These are phyloP conservation scores for Operophtera brumata DNA, from an alignment of 2,888 invertebrate genomes.

Conservation along the genomic window DNA sequence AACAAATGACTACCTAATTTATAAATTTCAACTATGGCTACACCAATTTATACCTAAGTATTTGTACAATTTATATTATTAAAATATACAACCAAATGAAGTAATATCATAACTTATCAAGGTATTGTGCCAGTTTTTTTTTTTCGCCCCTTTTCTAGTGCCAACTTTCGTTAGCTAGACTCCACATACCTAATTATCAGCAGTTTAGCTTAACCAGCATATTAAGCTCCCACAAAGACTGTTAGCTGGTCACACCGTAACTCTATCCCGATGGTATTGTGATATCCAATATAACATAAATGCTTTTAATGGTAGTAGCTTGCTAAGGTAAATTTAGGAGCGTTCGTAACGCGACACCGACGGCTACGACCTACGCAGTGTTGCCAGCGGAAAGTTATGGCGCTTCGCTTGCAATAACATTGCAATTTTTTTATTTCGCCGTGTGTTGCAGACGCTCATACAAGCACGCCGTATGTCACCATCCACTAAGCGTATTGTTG, in stretches of 20 bases:
- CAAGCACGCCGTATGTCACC: too few relatives aligned
- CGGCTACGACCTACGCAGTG: slow-evolving; percentile 59
- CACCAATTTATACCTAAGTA: too few relatives aligned
- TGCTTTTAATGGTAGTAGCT: slow-evolving; percentile 77
- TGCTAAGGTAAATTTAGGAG: slow-evolving; percentile 78
- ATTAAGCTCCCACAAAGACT: neutral
- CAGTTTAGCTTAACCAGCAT: slow-evolving; percentile 9
- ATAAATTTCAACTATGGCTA: too few relatives aligned
- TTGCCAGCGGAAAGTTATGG: slow-evolving; percentile 40
- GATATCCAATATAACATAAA: slow-evolving; percentile 76
- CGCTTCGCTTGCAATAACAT: slow-evolving; percentile 10
- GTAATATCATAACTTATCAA: too few relatives aligned
- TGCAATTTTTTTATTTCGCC: neutral
- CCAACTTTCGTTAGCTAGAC: too few relatives aligned
- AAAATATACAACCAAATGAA: too few relatives aligned
- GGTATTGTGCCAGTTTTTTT: too few relatives aligned
- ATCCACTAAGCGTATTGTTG: too few relatives aligned
- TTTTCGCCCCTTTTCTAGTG: too few relatives aligned
- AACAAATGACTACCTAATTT: too few relatives aligned
- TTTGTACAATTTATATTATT: too few relatives aligned
- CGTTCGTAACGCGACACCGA: slow-evolving; percentile 66
- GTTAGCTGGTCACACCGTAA: slow-evolving; percentile 46
- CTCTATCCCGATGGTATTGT: slow-evolving; percentile 60
- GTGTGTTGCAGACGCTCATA: too few relatives aligned
- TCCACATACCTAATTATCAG: slow-evolving; percentile 26